These are phyloP conservation scores for Liparis tanakae DNA, from an alignment of 2,797 vertebrate genomes.

Conservation along the genomic window DNA sequence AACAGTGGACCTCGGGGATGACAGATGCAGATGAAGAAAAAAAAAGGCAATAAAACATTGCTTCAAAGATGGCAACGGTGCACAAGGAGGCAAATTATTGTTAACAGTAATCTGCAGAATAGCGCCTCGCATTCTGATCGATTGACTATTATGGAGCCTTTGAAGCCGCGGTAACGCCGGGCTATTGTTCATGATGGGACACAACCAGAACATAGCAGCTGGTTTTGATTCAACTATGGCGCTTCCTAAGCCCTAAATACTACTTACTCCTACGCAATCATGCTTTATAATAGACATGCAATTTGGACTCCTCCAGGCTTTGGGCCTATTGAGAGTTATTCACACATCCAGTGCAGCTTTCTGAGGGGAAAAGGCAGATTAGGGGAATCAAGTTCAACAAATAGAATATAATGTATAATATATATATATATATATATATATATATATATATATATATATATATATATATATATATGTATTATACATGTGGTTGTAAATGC, in stretches of 20 bases:
- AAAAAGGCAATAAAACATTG: conserved; percentile 83
- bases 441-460: too few relatives aligned
- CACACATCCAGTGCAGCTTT: conserved; percentile 38
- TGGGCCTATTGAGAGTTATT: conserved; percentile 50
- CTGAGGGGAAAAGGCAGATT: conserved; percentile 7
- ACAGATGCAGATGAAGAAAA: conserved; percentile 80
- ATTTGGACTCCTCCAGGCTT: conserved; percentile 65
- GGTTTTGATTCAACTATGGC: conserved; percentile 68
- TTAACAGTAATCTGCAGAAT: conserved; percentile 84
- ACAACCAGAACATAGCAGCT: conserved; percentile 73
- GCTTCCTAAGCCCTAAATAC: conserved; percentile 74
- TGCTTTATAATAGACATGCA: conserved; percentile 73
- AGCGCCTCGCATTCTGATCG: conserved; percentile 83
- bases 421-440: too few relatives aligned
- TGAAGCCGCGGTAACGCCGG: conserved; percentile 76
- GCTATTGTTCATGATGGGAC: conserved; percentile 78
- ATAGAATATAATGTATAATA: background rate
- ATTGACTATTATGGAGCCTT: conserved; percentile 84
- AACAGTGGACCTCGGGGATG: conserved; percentile 81
- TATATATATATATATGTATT: too few relatives aligned
- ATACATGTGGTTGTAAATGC: background rate
- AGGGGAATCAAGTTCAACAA: conserved; percentile 5
- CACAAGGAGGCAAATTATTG: conserved; percentile 84
- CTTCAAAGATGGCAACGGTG: conserved; percentile 83
- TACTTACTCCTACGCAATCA: conserved; percentile 75